These are phyloP conservation scores for Hassar affinis DNA, from an alignment of 2,113 vertebrate genomes.

Conservation along the genomic window DNA sequence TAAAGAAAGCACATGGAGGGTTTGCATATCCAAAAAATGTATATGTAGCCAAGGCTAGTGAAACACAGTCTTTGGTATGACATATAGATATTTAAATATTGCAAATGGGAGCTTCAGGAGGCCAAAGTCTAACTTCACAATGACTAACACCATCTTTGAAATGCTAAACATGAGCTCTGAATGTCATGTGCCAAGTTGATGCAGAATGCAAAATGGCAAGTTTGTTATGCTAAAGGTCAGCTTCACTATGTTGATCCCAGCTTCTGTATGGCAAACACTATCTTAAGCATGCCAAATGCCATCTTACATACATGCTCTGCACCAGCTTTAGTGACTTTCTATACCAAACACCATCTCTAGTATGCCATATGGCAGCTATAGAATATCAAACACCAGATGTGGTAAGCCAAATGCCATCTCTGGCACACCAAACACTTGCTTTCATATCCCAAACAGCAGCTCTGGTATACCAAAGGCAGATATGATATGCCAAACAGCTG, in stretches of 20 bases:
- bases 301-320: neutral
- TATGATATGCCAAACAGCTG: neutral
- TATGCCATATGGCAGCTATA: neutral
- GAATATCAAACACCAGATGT: neutral
- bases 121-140: neutral
- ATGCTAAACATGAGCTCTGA: neutral
- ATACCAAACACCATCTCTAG: neutral
- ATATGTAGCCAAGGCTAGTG: neutral
- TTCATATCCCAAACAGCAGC: neutral
- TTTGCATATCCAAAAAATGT: neutral
- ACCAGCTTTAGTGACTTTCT: neutral
- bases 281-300: neutral
- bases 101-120: neutral
- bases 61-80: neutral
- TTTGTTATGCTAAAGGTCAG: conserved; percentile 4
- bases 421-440: neutral
- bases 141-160: neutral
- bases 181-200: neutral
- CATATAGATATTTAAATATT: neutral
- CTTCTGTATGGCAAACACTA: neutral
- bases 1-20: conserved; percentile 38
- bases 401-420: neutral
- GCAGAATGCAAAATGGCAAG: neutral
- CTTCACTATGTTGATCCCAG: neutral
- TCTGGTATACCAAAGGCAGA: neutral